Base-by-base conservation (phyloP, 2,113 vertebrate genomes). In the Antigone vipio region DNA sequence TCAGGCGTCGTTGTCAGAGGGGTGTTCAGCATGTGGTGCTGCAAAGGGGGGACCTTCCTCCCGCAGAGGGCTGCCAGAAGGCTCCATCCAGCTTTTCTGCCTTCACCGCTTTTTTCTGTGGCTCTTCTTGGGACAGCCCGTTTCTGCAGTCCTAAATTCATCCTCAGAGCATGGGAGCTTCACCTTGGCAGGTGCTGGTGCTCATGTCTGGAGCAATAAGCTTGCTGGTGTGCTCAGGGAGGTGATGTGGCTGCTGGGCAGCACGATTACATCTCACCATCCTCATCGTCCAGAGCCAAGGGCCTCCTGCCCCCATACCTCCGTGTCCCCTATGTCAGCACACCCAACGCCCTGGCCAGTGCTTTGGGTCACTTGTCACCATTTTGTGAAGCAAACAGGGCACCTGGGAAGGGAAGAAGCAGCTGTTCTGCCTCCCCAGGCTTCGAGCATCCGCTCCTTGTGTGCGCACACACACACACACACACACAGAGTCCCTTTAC, bases 351-450 rank as follows among this genome's bases (percentile, higher is more conserved):
- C 58, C 67, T 58, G 4, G n/a, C 55, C 73, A 27, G 38, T 24
- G 59, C 50, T 66, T 85, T 64, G 85, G 38, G 55, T 78, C 49
- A 40, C 63, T 96, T 84, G 27, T 91, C 91, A 74, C 75, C 32
- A 1, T 95, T 96, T 80, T 91, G 72, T 40, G 59, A 87, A 75
- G 76, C 86, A 47, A 86, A 68, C 3, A 3, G 81, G 44, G 40
- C 94, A 89, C 68, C 59, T 80, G 92, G 67, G 68, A 84, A 94
- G 82, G 45, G 12, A 50, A 85, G 30, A 87, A 88, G 79, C 97
- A 97, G 97, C 95, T 97, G 96, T 50, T 87, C 78, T 50, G 72
- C 59, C 76, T 96, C 88, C 85, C 11, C 2, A 5, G 55, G 55
- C 88, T 92, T 92, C 3, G 16, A 52, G 72, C 75, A 75, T 84